phyloP scores from a whole-genome alignment of 2,888 invertebrate genomes.

The Ochropacha duplaris region DNA sequence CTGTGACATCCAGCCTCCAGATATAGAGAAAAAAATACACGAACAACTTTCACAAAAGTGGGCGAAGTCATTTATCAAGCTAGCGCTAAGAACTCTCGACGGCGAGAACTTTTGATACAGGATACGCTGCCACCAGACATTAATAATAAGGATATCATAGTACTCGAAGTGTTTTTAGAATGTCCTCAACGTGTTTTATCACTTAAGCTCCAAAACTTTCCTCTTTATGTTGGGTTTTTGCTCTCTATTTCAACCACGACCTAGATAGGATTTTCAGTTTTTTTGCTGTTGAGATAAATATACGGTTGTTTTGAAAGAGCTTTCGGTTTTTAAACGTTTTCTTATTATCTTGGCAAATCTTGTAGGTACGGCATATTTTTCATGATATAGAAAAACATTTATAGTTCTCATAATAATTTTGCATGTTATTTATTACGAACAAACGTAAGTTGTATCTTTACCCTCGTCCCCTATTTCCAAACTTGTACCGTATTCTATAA shows the following conservation, averaged over 20 bases:
- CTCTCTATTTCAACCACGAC: conserved; percentile 37
- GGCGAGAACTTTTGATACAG: conserved; percentile 79
- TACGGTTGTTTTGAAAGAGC: too few relatives aligned
- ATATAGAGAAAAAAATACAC: conserved; percentile 61
- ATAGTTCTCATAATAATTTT: too few relatives aligned
- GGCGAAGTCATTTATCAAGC: conserved; percentile 81
- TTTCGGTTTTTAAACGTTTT: neutral
- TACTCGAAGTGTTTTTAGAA: conserved; percentile 69
- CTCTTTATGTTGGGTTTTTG: conserved; percentile 59
- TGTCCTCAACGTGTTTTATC: conserved; percentile 73
- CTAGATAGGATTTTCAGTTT: conserved; percentile 40
- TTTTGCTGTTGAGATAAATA: conserved; percentile 4
- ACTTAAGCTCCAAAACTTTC: conserved; percentile 69
- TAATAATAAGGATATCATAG: conserved; percentile 79
- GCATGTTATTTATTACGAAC: conserved; percentile 41
- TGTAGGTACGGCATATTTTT: too few relatives aligned
- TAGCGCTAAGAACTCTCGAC: conserved; percentile 79
- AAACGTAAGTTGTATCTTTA: conserved; percentile 56
- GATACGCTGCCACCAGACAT: conserved; percentile 76
- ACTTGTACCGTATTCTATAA: conserved; percentile 60
- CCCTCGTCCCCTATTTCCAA: conserved; percentile 50
- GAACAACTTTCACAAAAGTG: conserved; percentile 72
- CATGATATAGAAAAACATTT: too few relatives aligned
- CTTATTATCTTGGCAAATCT: too few relatives aligned
- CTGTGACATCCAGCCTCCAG: conserved; percentile 54